Percentiles rank a stretch among this genome's conserved stretches.
phyloP scores from a whole-genome alignment of 2,888 invertebrate genomes.

The Leptopilina myrica region DNA sequence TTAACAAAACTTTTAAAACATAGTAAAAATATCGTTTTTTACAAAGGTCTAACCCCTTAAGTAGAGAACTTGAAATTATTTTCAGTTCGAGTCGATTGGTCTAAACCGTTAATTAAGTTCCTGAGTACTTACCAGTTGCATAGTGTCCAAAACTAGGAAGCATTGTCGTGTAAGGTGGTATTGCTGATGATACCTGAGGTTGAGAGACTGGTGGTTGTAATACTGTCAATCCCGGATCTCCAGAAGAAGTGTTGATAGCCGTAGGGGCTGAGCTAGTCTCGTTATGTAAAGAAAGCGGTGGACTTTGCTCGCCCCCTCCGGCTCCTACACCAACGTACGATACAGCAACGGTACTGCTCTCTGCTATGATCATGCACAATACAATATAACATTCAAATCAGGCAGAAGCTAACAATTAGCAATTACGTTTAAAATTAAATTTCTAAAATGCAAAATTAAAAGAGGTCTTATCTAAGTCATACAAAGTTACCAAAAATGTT shows the following conservation, averaged over 20 bases:
- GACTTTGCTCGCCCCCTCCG: constrained; percentile 75
- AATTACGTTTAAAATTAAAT: constrained; percentile 67
- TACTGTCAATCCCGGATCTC: constrained; percentile 77
- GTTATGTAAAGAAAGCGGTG: constrained; percentile 74
- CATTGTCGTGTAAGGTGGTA: constrained; percentile 81
- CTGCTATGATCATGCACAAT: constrained; percentile 74
- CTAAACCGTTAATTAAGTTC: constrained; percentile 47
- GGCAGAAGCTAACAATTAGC: constrained; percentile 72
- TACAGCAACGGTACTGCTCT: constrained; percentile 74
- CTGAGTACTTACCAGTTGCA: constrained; percentile 80
- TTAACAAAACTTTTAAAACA: no score
- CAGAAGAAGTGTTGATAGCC: constrained; percentile 73
- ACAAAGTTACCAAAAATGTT: no score
- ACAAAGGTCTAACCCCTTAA: no score
- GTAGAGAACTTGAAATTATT: no score
- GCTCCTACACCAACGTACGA: constrained; percentile 75
- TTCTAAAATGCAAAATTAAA: constrained; percentile 52
- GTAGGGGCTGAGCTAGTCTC: constrained; percentile 75
- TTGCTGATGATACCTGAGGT: constrained; percentile 75
- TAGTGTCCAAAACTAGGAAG: constrained; percentile 85
- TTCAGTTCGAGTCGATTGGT: background rate
- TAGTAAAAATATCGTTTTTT: no score
- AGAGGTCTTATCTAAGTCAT: no score
- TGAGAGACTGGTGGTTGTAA: constrained; percentile 81
- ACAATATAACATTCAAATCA: constrained; percentile 75